phyloP scores from a whole-genome alignment of 2,113 vertebrate species.

The Bos taurus region DNA sequence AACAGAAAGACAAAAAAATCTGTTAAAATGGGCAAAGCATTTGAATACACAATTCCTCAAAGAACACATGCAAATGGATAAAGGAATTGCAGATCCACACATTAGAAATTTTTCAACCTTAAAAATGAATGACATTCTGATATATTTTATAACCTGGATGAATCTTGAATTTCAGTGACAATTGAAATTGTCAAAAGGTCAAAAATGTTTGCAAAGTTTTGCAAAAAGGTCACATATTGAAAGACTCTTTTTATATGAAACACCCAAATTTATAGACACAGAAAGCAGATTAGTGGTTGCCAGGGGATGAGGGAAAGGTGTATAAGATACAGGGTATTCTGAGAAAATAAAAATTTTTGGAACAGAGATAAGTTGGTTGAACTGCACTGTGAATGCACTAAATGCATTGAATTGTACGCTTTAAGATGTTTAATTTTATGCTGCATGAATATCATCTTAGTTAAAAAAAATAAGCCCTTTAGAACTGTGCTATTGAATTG shows the following conservation, averaged over 20 bases:
- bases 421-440: not conserved
- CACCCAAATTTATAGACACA: not conserved
- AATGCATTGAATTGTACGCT: not conserved
- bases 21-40: not conserved
- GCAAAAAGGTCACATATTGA: not conserved
- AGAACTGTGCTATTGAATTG: not conserved
- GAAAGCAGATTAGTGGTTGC: not conserved
- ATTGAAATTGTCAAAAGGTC: not conserved
- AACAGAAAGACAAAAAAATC: not conserved
- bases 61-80: not conserved
- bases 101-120: not conserved
- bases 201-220: not conserved
- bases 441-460: not conserved
- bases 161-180: not conserved
- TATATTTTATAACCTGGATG: not conserved
- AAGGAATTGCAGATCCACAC: not conserved
- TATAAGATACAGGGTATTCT: not conserved
- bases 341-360: not conserved
- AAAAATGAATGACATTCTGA: not conserved
- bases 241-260: not conserved
- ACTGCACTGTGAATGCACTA: not conserved
- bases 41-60: not conserved
- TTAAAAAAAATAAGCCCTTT: not conserved
- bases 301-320: not conserved
- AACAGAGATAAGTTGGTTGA: not conserved